Conservation (phyloP, 35 echinoderm and acorn worm genomes). For the Lytechinus pictus region DNA sequence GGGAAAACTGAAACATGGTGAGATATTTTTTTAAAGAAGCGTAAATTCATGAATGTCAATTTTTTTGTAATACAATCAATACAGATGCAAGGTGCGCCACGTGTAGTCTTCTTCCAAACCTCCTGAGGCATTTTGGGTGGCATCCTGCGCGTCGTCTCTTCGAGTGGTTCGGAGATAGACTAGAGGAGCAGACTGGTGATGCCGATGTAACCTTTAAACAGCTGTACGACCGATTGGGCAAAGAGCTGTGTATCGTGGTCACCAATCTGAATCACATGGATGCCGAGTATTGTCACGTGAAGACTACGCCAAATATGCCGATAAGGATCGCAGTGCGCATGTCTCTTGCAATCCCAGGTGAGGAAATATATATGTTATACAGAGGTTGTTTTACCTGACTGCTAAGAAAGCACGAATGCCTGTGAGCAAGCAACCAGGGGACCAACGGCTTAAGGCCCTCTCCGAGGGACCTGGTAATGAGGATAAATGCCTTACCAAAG, state of each 20-base stretch:
- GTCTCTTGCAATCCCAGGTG: constrained; percentile 96
- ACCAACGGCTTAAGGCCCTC: too few relatives aligned
- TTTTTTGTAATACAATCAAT: neutral
- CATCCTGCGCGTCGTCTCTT: constrained; percentile 81
- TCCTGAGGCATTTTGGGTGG: constrained; percentile 83
- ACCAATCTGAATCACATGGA: constrained; percentile 90
- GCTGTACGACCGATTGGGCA: constrained; percentile 63
- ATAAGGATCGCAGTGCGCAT: constrained; percentile 83
- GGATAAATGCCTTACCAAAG: too few relatives aligned
- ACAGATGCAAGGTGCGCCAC: constrained; percentile 80
- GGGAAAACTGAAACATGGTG: too few relatives aligned
- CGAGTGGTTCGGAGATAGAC: constrained; percentile 73
- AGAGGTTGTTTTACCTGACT: too few relatives aligned
- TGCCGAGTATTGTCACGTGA: constrained; percentile 91
- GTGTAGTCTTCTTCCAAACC: constrained; percentile 79
- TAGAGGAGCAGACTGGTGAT: constrained; percentile 66
- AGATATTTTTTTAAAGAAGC: too few relatives aligned
- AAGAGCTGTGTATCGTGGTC: constrained; percentile 84
- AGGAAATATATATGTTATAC: too few relatives aligned
- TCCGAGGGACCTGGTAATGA: too few relatives aligned
- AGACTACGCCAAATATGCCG: constrained; percentile 86
- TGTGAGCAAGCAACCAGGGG: too few relatives aligned
- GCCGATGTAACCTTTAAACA: constrained; percentile 79
- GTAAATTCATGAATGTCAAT: neutral
- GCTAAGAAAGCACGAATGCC: too few relatives aligned